A percentile compares a stretch with the other conserved stretches of the same genome.
Conservation (phyloP, 2,113 vertebrate species). For the Cinclus mexicanus region DNA sequence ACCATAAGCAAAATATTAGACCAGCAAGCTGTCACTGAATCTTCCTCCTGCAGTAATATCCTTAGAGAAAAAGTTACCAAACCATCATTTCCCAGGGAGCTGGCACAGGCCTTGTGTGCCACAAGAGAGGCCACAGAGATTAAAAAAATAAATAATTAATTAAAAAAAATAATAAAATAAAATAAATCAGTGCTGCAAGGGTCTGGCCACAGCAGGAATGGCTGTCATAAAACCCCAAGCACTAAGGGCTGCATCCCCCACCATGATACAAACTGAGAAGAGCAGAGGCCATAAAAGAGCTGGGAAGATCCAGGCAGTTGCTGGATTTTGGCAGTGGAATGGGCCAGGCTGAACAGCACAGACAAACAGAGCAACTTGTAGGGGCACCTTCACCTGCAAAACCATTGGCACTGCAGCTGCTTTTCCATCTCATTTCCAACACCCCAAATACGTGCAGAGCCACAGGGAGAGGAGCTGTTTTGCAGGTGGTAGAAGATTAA, state of each 20-base stretch:
- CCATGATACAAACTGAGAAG: not conserved
- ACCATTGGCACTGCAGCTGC: not conserved
- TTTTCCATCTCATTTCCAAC: not conserved
- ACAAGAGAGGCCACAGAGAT: not conserved
- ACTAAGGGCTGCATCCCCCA: not conserved
- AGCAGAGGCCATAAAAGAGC: not conserved
- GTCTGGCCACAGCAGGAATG: not conserved
- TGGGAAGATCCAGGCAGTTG: not conserved
- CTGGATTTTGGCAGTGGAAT: not conserved
- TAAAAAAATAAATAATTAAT: no score
- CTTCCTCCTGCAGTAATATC: constrained; percentile 21
- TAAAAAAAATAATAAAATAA: not conserved
- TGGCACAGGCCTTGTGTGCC: not conserved
- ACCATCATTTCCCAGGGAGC: not conserved
- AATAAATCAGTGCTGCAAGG: not conserved
- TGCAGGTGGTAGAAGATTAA: not conserved
- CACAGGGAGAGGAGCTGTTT: not conserved
- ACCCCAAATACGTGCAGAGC: not conserved
- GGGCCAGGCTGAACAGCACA: not conserved
- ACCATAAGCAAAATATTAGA: constrained; percentile 69
- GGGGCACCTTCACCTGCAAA: not conserved
- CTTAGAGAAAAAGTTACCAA: constrained; percentile 21
- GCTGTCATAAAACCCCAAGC: not conserved
- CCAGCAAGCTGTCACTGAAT: not conserved
- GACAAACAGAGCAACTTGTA: not conserved